Conservation (phyloP, 2,113 vertebrate genomes). For the Callipepla squamata region DNA sequence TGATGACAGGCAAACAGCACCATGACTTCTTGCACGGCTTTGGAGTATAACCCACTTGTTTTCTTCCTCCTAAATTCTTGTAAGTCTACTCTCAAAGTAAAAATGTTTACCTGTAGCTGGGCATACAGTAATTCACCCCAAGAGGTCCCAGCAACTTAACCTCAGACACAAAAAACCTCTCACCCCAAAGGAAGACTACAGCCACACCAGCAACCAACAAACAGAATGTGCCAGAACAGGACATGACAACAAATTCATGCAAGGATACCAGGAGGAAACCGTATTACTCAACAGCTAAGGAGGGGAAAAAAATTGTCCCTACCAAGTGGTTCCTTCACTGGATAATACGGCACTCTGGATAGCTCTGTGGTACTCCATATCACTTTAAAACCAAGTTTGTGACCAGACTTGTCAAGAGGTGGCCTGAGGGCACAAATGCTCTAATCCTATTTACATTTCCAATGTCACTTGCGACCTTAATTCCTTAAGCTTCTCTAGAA, state of each 20-base stretch:
- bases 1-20: background rate
- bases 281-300: accelerated
- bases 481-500: constrained; percentile 43
- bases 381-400: background rate
- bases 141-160: background rate
- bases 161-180: background rate
- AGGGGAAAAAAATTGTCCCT: background rate
- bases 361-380: background rate
- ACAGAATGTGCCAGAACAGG: background rate
- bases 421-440: background rate
- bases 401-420: background rate
- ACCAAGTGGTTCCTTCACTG: background rate
- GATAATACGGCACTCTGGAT: background rate
- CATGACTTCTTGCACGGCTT: background rate
- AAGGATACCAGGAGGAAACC: accelerated
- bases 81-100: background rate
- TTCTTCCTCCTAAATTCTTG: accelerated
- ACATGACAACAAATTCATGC: background rate
- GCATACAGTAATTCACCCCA: no score
- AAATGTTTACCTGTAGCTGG: background rate
- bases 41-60: accelerated
- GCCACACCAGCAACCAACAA: background rate
- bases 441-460: constrained; percentile 8
- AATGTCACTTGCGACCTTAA: background rate
- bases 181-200: background rate